These are phyloP conservation scores for Goniozus legneri DNA, from an alignment of 1,140 invertebrate genomes.

Conservation along the genomic window DNA sequence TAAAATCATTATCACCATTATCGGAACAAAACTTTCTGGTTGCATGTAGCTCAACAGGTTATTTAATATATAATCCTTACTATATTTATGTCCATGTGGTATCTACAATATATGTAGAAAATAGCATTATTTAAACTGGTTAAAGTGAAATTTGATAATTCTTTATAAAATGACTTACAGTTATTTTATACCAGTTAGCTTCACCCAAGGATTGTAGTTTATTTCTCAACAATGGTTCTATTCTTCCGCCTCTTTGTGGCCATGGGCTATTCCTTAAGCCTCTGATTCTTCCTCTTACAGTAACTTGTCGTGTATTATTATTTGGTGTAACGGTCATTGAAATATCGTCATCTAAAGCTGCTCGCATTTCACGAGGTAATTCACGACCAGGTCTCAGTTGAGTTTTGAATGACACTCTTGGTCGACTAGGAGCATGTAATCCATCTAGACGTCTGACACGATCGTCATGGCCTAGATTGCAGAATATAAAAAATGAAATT, in stretches of 20 bases:
- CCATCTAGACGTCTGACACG: constrained; percentile 18
- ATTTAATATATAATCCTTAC: constrained; percentile 64
- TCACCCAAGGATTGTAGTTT: constrained; percentile 13
- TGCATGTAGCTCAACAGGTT: constrained; percentile 59
- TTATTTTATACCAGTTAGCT: constrained; percentile 61
- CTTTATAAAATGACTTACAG: constrained; percentile 39
- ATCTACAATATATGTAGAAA: constrained; percentile 52
- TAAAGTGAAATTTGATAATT: not conserved
- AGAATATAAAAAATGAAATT: not conserved
- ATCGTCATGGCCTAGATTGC: constrained; percentile 40
- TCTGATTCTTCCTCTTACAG: constrained; percentile 18
- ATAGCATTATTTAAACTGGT: not conserved
- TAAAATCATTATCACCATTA: constrained; percentile 46
- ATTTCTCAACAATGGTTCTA: not conserved
- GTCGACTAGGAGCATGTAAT: constrained; percentile 16
- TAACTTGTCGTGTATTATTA: constrained; percentile 28
- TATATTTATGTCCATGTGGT: constrained; percentile 70
- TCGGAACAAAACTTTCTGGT: constrained; percentile 64
- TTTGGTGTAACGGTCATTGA: constrained; percentile 25
- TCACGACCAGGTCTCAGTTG: constrained; percentile 7
- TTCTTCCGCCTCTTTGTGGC: constrained; percentile 14
- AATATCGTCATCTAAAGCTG: constrained; percentile 34
- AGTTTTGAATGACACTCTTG: constrained; percentile 36
- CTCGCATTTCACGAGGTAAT: not conserved
- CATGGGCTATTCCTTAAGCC: constrained; percentile 29